Evolutionary conservation across 2,797 vertebrate species (phyloP), one percentile per base, ranked within the genome.

Genomic region (Aeoliscus strigatus): DNA sequence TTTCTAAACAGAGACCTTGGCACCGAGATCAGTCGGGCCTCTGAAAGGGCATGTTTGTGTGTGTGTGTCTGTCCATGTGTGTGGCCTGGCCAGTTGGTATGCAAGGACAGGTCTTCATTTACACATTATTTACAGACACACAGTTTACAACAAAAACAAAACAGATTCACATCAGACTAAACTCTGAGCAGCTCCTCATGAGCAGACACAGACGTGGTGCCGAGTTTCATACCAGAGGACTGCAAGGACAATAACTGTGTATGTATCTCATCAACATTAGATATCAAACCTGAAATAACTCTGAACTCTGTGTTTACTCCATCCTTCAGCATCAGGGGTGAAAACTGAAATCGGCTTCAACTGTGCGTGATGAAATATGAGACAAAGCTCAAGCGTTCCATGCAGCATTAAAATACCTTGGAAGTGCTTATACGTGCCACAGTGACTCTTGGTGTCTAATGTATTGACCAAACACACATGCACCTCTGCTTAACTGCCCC

Each of bases 101-200:
- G 51, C 43, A 23, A 44, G 33, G 48, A 41, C 52, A 52, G 47
- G 62, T 69, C 43, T 46, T 70, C 65, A 78, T 78, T 79, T 70
- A 64, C 73, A 70, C 66, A 75, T 79, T 75, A 81, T 79, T 80
- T 75, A 73, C 69, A 82, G 73, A 73, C 53, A 60, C 56, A 73
- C 55, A 73, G 66, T 63, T 81, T 58, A 70, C 61, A 70, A 81
- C 66, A 82, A 77, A 80, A 80, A 72, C 63, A 44, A 77, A 75
- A 73, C 58, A 71, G 77, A 76, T 74, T 48, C 58, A 78, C 62
- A 72, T 68, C 49, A 50, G 40, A 36, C 49, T 41, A 46, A 59
- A 51, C 33, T 45, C 51, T 0, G 6, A 68, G 47, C 46, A 29
- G 57, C 31, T 33, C 50, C 67, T 80, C 73, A 74, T 79, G 80